phyloP scores from a whole-genome alignment of 2,797 vertebrate species.

The Gymnoscopelus braueri region DNA sequence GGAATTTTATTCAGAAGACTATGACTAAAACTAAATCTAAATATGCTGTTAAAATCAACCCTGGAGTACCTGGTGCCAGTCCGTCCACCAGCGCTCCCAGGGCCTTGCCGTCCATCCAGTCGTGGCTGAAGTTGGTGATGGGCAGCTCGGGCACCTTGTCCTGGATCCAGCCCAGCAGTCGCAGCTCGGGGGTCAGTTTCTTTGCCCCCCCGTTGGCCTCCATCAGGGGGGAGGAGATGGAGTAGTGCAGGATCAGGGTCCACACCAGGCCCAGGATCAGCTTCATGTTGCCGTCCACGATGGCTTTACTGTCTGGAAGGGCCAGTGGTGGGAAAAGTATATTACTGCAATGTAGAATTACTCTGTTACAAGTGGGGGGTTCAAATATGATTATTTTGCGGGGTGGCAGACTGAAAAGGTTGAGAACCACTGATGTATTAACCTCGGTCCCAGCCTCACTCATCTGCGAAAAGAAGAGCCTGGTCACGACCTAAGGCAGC shows the following conservation, averaged over 20 bases:
- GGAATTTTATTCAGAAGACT: no score
- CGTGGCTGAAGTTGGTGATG: slow-evolving; percentile 81
- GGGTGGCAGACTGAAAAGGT: no score
- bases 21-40: no score
- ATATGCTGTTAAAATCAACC: no score
- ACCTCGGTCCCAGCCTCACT: no score
- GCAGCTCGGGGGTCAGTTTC: slow-evolving; percentile 80
- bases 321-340: no score
- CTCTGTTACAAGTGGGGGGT: no score
- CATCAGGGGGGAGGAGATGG: slow-evolving; percentile 83
- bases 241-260: slow-evolving; percentile 83
- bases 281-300: slow-evolving; percentile 83
- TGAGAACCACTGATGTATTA: no score
- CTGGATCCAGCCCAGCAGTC: slow-evolving; percentile 84
- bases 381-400: no score
- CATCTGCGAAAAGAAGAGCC: no score
- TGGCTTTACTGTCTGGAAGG: slow-evolving; percentile 79
- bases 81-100: slow-evolving; percentile 81
- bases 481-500: no score
- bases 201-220: slow-evolving; percentile 76
- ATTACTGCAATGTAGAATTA: no score
- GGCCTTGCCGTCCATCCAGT: slow-evolving; percentile 81
- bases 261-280: slow-evolving; percentile 82
- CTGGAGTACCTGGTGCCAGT: slow-evolving; percentile 75
- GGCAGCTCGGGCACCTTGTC: slow-evolving; percentile 82